phyloP scores from a whole-genome alignment of 2,888 invertebrate species.

The Clivina fossor region DNA sequence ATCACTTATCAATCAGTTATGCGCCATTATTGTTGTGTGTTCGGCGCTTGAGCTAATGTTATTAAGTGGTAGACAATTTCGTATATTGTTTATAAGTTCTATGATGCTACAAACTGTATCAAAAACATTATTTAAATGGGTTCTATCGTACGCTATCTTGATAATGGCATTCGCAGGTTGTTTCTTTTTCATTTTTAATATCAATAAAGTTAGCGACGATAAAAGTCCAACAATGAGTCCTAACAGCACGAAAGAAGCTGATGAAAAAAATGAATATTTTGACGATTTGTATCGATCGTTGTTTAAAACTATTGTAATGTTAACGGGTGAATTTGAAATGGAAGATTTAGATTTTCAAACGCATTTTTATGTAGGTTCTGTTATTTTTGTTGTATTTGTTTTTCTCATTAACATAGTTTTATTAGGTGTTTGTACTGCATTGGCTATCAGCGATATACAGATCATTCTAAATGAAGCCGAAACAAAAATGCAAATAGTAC shows the following conservation, averaged over 20 bases:
- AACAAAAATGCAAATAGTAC: conserved; percentile 10
- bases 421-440: conserved; percentile 13
- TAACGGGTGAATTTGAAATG: conserved; percentile 16
- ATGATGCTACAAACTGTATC: conserved; percentile 13
- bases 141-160: conserved; percentile 12
- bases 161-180: conserved; percentile 3
- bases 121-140: conserved; percentile 15
- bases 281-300: neutral
- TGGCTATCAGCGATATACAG: conserved; percentile 11
- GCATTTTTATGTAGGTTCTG: conserved; percentile 2
- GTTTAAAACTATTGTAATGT: conserved; percentile 18
- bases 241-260: no score
- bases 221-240: no score
- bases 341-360: conserved; percentile 6
- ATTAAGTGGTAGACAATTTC: conserved; percentile 15
- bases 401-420: conserved; percentile 15
- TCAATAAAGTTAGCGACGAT: no score
- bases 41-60: conserved; percentile 14
- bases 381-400: conserved; percentile 12
- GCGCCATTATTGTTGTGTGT: conserved; percentile 8
- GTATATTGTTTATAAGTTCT: conserved; percentile 14
- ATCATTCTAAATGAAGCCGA: conserved; percentile 10
- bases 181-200: conserved; percentile 13
- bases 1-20: neutral
- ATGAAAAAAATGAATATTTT: no score